Percentiles rank a stretch among this genome's conserved stretches.
Conservation (phyloP, 2,797 vertebrate species). For the Tadarida brasiliensis region DNA sequence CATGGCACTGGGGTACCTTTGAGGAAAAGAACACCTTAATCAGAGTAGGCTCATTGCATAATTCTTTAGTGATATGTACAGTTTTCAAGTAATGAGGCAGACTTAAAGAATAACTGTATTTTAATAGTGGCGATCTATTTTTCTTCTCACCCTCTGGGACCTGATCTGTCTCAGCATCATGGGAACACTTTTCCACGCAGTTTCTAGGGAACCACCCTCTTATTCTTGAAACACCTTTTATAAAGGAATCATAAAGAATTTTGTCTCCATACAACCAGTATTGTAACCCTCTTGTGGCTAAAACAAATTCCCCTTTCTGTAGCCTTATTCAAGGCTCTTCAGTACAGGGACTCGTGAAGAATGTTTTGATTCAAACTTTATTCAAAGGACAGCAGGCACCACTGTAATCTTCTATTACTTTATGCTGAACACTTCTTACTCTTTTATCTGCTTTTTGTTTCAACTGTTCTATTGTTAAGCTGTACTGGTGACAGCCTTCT, state of each 20-base stretch:
- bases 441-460: conserved; percentile 99
- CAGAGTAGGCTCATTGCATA: conserved; percentile 84
- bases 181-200: conserved; percentile 97
- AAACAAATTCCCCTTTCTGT: conserved; percentile 94
- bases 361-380: conserved; percentile 96
- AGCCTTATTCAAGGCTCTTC: conserved; percentile 97
- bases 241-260: conserved; percentile 90
- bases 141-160: conserved; percentile 94
- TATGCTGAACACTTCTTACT: conserved; percentile 96
- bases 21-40: conserved; percentile 79
- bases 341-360: conserved; percentile 97
- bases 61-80: conserved; percentile 81
- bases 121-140: conserved; percentile 91
- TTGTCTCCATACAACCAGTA: conserved; percentile 99
- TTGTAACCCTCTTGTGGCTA: conserved; percentile 96
- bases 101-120: conserved; percentile 83
- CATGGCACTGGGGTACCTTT: conserved; percentile 86
- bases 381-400: conserved; percentile 88
- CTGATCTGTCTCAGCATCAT: conserved; percentile 92
- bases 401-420: conserved; percentile 94
- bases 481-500: conserved; percentile 94
- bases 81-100: conserved; percentile 88
- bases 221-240: conserved; percentile 91
- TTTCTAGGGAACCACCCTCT: conserved; percentile 98
- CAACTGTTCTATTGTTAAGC: conserved; percentile 84